These are phyloP conservation scores for Diabrotica undecimpunctata DNA, from an alignment of 1,140 invertebrate genomes.

Conservation along the genomic window DNA sequence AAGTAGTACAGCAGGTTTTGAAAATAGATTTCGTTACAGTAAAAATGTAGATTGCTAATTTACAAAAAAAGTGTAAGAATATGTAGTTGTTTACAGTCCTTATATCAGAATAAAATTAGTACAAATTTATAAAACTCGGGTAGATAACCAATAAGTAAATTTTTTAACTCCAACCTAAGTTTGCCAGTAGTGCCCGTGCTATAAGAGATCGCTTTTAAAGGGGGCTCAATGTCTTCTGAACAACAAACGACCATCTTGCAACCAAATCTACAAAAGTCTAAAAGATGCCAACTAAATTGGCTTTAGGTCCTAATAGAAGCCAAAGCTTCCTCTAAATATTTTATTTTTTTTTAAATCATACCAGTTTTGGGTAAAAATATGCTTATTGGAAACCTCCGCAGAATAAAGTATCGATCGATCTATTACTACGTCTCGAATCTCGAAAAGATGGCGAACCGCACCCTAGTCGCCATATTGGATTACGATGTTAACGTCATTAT, in stretches of 20 bases:
- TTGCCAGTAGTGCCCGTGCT: background rate
- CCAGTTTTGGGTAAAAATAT: slow-evolving; percentile 3
- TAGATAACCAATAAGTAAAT: no score
- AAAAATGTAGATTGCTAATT: no score
- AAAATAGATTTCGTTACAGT: no score
- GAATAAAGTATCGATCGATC: slow-evolving; percentile 4
- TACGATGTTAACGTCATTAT: slow-evolving; percentile 10
- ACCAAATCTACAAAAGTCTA: slow-evolving; percentile 13
- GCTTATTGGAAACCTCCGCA: background rate
- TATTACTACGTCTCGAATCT: slow-evolving; percentile 3
- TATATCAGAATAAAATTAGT: no score
- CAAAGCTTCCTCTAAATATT: slow-evolving; percentile 2
- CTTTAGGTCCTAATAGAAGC: slow-evolving; percentile 5
- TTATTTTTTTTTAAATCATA: slow-evolving; percentile 3
- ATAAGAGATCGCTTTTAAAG: background rate
- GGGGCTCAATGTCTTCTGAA: background rate
- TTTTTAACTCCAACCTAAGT: no score
- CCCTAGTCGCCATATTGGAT: slow-evolving; percentile 15
- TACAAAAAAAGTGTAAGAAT: no score
- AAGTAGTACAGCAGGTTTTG: no score
- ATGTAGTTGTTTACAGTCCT: no score
- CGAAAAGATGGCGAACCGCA: slow-evolving; percentile 13
- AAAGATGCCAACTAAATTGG: slow-evolving; percentile 6
- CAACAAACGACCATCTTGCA: background rate
- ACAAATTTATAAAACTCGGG: no score